Percentiles rank a stretch among this genome's conserved stretches.
These are phyloP conservation scores for Aspidoscelis tigris DNA, from an alignment of 2,113 vertebrate genomes.

Conservation along the genomic window DNA sequence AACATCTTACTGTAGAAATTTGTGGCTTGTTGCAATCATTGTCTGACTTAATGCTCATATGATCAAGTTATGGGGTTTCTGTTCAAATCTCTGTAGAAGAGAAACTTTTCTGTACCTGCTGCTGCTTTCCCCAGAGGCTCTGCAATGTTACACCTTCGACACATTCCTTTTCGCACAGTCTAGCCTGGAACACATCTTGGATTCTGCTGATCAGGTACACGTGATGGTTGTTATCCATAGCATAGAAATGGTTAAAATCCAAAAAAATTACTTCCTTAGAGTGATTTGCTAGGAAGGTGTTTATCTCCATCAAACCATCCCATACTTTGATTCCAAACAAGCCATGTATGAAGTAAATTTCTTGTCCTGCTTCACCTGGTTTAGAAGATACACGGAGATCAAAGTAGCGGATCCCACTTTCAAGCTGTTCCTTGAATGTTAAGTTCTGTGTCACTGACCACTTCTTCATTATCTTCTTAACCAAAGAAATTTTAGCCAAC, in stretches of 20 bases:
- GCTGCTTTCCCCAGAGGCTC: slow-evolving; percentile 88
- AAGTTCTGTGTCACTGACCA: slow-evolving; percentile 94
- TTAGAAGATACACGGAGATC: slow-evolving; percentile 97
- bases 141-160: slow-evolving; percentile 88
- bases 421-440: slow-evolving; percentile 93
- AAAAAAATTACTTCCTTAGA: slow-evolving; percentile 88
- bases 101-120: slow-evolving; percentile 80
- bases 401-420: slow-evolving; percentile 96
- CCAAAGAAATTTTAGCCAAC: slow-evolving; percentile 82
- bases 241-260: slow-evolving; percentile 98
- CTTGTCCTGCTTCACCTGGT: slow-evolving; percentile 84
- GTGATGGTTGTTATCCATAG: slow-evolving; percentile 91
- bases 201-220: slow-evolving; percentile 84
- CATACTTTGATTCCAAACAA: slow-evolving; percentile 93
- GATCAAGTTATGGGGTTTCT: not conserved
- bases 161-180: slow-evolving; percentile 81
- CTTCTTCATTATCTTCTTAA: slow-evolving; percentile 90
- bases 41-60: too few species aligned
- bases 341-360: slow-evolving; percentile 96
- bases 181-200: slow-evolving; percentile 86
- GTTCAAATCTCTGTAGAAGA: not conserved
- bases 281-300: slow-evolving; percentile 85
- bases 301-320: slow-evolving; percentile 90
- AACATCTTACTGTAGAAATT: too few species aligned
- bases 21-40: too few species aligned